Evolutionary conservation across 2,113 vertebrate species (phyloP).

Genomic region (Tyto alba): DNA sequence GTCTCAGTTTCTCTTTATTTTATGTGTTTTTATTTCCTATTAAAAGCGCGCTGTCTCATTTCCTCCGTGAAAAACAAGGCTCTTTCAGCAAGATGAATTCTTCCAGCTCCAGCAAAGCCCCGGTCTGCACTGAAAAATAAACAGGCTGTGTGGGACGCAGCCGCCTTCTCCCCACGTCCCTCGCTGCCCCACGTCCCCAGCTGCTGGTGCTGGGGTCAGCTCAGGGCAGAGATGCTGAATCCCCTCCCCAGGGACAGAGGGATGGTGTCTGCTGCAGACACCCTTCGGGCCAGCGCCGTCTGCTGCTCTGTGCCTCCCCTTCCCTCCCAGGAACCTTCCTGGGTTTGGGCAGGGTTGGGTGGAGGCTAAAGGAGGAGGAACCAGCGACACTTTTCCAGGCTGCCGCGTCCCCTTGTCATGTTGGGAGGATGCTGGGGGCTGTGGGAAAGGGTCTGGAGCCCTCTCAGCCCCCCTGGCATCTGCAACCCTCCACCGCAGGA

Average conservation of each 20-base stretch:
- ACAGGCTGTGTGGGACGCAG: not conserved
- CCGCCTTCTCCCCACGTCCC: not conserved
- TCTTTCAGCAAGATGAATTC: not conserved
- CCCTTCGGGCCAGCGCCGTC: not conserved
- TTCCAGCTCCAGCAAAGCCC: not conserved
- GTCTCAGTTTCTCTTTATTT: not conserved
- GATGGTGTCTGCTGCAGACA: not conserved
- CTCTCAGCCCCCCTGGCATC: not conserved
- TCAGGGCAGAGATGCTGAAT: not conserved
- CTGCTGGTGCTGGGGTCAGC: not conserved
- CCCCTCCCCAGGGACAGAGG: not conserved
- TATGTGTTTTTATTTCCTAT: slow-evolving; percentile 52
- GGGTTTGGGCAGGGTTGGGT: not conserved
- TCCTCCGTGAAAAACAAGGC: slow-evolving; percentile 43
- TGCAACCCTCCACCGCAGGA: not conserved
- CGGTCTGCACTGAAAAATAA: not conserved
- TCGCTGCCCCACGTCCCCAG: not conserved
- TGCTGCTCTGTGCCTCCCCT: not conserved
- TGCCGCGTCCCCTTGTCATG: not conserved
- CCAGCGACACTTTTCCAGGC: not conserved
- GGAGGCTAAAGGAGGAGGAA: not conserved
- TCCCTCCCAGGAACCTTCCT: not conserved
- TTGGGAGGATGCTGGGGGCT: not conserved
- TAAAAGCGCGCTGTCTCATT: slow-evolving; percentile 14
- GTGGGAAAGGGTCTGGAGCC: not conserved